Base-by-base conservation (phyloP, 1,140 invertebrate species). In the Stegodyphus mimosarum region DNA sequence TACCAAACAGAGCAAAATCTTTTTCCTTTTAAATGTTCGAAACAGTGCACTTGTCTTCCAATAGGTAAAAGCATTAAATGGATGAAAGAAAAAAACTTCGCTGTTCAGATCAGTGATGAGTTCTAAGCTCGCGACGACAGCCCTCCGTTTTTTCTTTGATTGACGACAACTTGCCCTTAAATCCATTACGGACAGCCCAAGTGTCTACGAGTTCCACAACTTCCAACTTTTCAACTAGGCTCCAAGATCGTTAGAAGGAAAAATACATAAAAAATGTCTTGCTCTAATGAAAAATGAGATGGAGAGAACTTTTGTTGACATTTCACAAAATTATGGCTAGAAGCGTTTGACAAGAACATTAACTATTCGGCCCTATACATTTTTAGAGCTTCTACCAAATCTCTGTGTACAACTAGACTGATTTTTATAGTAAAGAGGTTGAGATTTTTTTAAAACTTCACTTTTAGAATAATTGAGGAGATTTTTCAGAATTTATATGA, bases 251-350 rank as follows among this genome's bases (percentile, higher is more conserved):
- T 74, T 83, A 66, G 80, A 74, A 69, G 52, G 48, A 50, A 74
- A 83, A 55, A 60, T 48, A 83, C 52, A 66, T 72, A 83, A 83
- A 71, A 83, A 81, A 63, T 72, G 18, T 50, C 33, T 53, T 9
- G n/a, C 60, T 73, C 55, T 74, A 83, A 83, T 83, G 80, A 83
- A 83, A 83, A 83, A 83, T 83, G 80, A 67, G 80, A 60, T 15
- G 55, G 33, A 49, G 71, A 83, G 70, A 83, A 83, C 80, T 83
- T 83, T 83, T 83, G 80, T 83, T 83, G 80, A 83, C 80, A 83
- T 83, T 83, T 83, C 80, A 83, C 80, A 83, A 83, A 83, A 83
- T 83, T 83, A 83, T 83, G 80, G 80, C 80, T 83, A 33, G 80
- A 83, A 83, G 80, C 80, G 11, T 74, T 73, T 83, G 80, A 83